These are phyloP conservation scores for Hippocampus kuda DNA, from an alignment of 2,797 vertebrate genomes.

Conservation along the genomic window DNA sequence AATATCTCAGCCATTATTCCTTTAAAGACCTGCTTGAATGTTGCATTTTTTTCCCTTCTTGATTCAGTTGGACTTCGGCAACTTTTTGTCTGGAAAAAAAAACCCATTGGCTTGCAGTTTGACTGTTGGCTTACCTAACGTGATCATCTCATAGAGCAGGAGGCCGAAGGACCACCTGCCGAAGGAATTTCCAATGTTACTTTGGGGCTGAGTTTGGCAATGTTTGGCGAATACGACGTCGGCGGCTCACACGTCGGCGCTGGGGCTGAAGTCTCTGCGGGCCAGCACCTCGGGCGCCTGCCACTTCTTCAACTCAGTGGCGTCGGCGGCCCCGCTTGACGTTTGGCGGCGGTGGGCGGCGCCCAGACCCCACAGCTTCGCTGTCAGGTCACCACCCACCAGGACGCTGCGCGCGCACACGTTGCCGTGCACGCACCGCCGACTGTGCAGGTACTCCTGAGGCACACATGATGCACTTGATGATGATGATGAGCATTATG, in stretches of 20 bases:
- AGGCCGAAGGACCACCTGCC: slow-evolving; percentile 90
- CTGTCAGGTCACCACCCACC: slow-evolving; percentile 71
- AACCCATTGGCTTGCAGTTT: not conserved
- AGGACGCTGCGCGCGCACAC: slow-evolving; percentile 81
- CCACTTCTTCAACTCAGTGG: slow-evolving; percentile 73
- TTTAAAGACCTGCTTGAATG: too few species aligned
- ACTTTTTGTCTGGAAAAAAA: too few species aligned
- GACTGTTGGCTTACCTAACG: slow-evolving; percentile 68
- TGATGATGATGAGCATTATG: too few species aligned
- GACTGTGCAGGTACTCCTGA: slow-evolving; percentile 78
- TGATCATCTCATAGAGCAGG: slow-evolving; percentile 89
- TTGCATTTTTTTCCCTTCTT: too few species aligned
- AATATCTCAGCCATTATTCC: too few species aligned
- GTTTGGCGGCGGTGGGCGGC: slow-evolving; percentile 58
- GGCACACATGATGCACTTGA: too few species aligned
- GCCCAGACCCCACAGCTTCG: slow-evolving; percentile 78
- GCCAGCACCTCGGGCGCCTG: slow-evolving; percentile 82
- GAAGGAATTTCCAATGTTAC: too few species aligned
- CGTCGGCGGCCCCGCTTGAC: not conserved
- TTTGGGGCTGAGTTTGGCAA: not conserved
- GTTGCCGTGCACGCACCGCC: slow-evolving; percentile 75
- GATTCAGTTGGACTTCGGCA: too few species aligned
- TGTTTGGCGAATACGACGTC: slow-evolving; percentile 22
- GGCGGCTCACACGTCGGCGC: slow-evolving; percentile 71
- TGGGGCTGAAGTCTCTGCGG: slow-evolving; percentile 50